Conservation (phyloP, 2,113 vertebrate genomes). For the Lichenostomus cassidix region DNA sequence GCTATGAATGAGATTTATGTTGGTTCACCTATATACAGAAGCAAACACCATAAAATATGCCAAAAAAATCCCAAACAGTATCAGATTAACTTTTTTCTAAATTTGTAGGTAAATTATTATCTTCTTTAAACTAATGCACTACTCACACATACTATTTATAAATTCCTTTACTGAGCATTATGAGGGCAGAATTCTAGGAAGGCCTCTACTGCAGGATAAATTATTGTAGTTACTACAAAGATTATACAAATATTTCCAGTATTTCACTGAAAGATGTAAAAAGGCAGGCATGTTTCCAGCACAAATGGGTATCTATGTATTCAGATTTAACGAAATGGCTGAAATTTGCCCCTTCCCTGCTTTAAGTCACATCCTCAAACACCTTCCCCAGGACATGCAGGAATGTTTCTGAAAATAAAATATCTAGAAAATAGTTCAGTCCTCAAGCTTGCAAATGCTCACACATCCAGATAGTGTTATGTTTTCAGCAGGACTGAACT, state of each 20-base stretch:
- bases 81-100: not conserved
- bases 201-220: not conserved
- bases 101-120: not conserved
- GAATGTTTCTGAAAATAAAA: not conserved
- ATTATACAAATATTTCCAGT: not conserved
- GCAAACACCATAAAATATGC: not conserved
- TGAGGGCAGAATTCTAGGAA: not conserved
- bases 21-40: not conserved
- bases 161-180: not conserved
- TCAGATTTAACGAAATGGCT: not conserved
- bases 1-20: not conserved
- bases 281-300: not conserved
- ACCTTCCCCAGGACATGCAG: not conserved
- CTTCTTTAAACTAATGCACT: not conserved
- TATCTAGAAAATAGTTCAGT: not conserved
- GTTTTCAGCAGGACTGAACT: not conserved
- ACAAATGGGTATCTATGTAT: not conserved
- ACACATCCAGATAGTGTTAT: not conserved
- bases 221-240: not conserved
- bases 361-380: not conserved
- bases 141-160: not conserved
- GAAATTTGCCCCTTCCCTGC: not conserved
- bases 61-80: not conserved
- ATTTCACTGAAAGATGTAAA: not conserved
- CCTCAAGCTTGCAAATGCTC: not conserved